Base-by-base conservation (phyloP, 2,113 vertebrate species). In the Aythya baeri region DNA sequence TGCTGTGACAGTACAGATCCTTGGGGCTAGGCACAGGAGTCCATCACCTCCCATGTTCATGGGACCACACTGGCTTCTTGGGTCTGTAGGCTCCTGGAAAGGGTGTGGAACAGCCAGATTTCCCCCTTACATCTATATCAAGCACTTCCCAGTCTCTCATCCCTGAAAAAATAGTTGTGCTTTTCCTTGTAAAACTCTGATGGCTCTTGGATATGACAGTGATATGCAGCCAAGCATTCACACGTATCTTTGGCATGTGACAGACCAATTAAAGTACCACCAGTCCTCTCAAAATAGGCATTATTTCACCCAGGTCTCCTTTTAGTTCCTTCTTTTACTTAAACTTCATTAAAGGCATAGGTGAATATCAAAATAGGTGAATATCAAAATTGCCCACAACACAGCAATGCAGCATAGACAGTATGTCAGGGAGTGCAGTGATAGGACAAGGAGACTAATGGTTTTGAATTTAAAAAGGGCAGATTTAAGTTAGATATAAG, bases 21-120 rank as follows among this genome's bases (percentile, higher is more conserved):
- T 25, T 52, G 50, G 50, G 50, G 50, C 23, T 52, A 25, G 2
- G 11, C 23, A 4, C 10, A 54, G 57, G 15, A 15, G 70, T 1
- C 13, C 34, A 14, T 46, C 4, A 4, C 41, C 38, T 55, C 38
- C 54, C 5, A 1, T 23, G 61, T 54, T 5, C 1, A 0, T 25
- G 22, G 26, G 4, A 10, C 7, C 1, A 6, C 29, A 11, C 31
- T 80, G 54, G 18, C 15, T 66, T 83, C 0, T 0, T 32, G 41
- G 52, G 26, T 26, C 50, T 54, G 3, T 22, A 23, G 14, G 4
- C 11, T 77, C 20, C 25, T 61, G 49, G 49, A 12, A 78, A 44
- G 8, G 3, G 2, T 11, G 29, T 86, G 46, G 15, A 75, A 25
- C 14, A 27, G 6, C 22, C 29, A 15, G 0, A 0, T 50, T 68